Evolutionary conservation across 2,113 vertebrate species (phyloP).

Genomic region (Nerophis ophidion): DNA sequence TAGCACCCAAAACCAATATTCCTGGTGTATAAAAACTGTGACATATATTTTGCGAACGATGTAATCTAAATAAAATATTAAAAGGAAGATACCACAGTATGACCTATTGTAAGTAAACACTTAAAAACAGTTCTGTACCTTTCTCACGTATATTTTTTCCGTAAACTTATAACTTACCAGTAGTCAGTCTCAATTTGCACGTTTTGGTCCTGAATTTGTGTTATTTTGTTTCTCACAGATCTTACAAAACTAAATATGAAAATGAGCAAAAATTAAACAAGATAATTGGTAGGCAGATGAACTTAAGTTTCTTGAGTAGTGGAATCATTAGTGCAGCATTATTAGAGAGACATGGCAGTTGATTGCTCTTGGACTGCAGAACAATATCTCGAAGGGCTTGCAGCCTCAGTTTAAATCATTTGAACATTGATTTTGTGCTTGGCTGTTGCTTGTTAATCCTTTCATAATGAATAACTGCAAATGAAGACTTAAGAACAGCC

Average conservation of each 20-base stretch:
- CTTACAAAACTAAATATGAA: not conserved
- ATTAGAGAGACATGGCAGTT: conserved; percentile 25
- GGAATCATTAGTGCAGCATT: not conserved
- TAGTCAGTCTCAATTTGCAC: not conserved
- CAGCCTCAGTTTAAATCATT: conserved; percentile 66
- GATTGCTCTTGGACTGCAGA: conserved; percentile 36
- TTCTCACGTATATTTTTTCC: not conserved
- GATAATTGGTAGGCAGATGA: not conserved
- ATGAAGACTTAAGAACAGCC: conserved; percentile 64
- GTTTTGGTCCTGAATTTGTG: not conserved
- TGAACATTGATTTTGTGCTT: conserved; percentile 68
- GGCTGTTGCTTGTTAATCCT: conserved; percentile 59
- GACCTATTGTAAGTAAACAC: too few species aligned
- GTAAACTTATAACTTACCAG: not conserved
- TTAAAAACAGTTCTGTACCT: not conserved
- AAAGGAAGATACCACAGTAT: too few species aligned
- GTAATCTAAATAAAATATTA: too few species aligned
- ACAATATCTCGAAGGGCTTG: conserved; percentile 59
- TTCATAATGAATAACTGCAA: conserved; percentile 64
- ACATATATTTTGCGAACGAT: too few species aligned
- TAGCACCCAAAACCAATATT: too few species aligned
- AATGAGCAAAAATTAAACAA: not conserved
- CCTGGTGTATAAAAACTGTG: too few species aligned
- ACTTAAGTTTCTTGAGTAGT: not conserved
- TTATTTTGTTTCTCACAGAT: not conserved